These are phyloP conservation scores for Lasius platythorax DNA, from an alignment of 2,888 invertebrate species.

Conservation along the genomic window DNA sequence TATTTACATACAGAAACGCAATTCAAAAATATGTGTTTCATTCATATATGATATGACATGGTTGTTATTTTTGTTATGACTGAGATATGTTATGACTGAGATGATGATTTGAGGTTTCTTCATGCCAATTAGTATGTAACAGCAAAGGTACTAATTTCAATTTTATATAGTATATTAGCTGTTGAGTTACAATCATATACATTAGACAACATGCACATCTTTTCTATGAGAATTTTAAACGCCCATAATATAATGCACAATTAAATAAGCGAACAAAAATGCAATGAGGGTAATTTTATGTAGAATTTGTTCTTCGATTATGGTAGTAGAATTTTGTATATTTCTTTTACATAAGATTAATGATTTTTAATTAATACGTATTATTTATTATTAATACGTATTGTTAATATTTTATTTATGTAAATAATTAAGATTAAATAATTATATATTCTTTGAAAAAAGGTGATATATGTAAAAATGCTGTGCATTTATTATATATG, in stretches of 20 bases:
- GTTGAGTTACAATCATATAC: not conserved
- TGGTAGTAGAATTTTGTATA: not conserved
- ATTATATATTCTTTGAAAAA: conserved; percentile 16
- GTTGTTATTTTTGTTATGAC: not conserved
- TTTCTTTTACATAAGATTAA: conserved; percentile 18
- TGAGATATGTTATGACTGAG: not conserved
- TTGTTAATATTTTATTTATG: conserved; percentile 17
- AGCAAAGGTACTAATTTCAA: not conserved
- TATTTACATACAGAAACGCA: not conserved
- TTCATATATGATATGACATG: not conserved
- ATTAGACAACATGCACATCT: not conserved
- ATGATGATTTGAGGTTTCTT: not conserved
- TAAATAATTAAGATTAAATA: conserved; percentile 26
- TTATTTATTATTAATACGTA: not conserved
- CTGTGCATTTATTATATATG: conserved; percentile 12
- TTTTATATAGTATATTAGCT: conserved; percentile 13
- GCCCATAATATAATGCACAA: not conserved
- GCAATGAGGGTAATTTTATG: not conserved
- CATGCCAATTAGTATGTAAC: not conserved
- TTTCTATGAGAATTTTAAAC: not conserved
- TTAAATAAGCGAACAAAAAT: conserved; percentile 6
- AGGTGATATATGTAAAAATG: not conserved
- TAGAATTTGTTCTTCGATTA: not conserved
- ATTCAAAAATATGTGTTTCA: not conserved
- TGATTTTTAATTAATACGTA: not conserved